Base-by-base conservation (phyloP, 2,797 vertebrate genomes). In the Oryzias sinensis region DNA sequence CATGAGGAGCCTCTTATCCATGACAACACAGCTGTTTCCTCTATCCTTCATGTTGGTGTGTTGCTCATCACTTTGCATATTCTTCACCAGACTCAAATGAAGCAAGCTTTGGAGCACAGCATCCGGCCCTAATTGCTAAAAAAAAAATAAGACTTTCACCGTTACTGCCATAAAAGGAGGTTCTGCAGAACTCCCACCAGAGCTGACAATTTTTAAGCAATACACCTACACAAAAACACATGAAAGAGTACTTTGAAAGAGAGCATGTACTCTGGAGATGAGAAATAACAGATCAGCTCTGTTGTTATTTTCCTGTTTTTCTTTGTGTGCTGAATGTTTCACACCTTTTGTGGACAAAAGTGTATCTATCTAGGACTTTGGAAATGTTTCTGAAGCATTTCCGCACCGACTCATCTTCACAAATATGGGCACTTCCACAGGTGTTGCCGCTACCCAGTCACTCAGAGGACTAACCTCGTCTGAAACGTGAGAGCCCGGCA, bases 21-120 rank as follows among this genome's bases (percentile, higher is more conserved):
- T 82, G 76, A 80, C 80, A 86, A 80, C 88, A 85, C 82, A 88
- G 85, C 84, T 87, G 85, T 82, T 83, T 88, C 73, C 78, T 79
- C 74, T 66, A 56, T 67, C 79, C 62, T 74, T 79, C 75, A 77
- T 82, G 86, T 84, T 78, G 71, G 67, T 72, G 49, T 2, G 27
- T 65, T 76, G 77, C 57, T 83, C 76, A 78, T 74, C 70, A 59
- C 63, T 77, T 75, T 83, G 66, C 68, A 81, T 68, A 61, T 78
- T 72, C 56, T 74, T 65, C 60, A 73, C 60, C 74, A 62, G 74
- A 49, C 56, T 65, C 59, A 33, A 72, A 61, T 78, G 49, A 68
- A 76, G 72, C 40, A 51, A 41, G 65, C 68, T 61, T 63, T 47
- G 50, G 54, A 72, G 59, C 48, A 14, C 18, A 46, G 56, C 53